Evolutionary conservation across 2,113 vertebrate genomes (phyloP), one percentile per base, ranked within the genome.

Genomic region (Oryzias javanicus): DNA sequence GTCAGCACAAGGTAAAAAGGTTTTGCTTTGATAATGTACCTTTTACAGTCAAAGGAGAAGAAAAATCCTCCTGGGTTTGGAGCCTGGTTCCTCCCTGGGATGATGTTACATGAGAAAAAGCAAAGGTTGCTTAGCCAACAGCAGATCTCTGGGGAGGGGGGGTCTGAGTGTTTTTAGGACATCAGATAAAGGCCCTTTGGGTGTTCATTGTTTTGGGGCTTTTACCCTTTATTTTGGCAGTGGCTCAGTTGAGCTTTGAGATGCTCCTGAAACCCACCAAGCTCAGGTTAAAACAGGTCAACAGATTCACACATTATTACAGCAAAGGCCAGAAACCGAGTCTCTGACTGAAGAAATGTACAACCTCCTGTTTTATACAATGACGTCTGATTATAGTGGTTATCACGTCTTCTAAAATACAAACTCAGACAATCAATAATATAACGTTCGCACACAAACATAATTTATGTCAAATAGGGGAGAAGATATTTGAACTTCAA

Each of bases 81-180:
- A 45, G 24, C 41, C 49, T 1, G 52, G 77, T 44, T 57, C 74
- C 82, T n/a, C 82, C 79, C 85, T 55, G 14, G 16, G 82, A 86
- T 88, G 68, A 79, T 49, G 72, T 88, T 83, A 63, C 84, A 5
- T 73, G 84, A 62, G 86, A 78, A 86, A 76, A 49, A 35, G 20
- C 49, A 27, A 1, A 27, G 3, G 42, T 53, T 67, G 75, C 75
- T 80, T 50, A 86, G 51, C 54, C 8, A 68, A 52, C 60, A 53
- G 45, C 64, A 47, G 17, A 44, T 58, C 49, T 79, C 79, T 55
- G 0, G 42, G 63, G 79, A 60, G 35, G 56, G 64, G 64, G 40
- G 19, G 64, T 76, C 52, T 49, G 62, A 52, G 45, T 13, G 18
- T 53, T 65, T 65, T 69, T 55, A 76, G 73, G 73, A 53, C 68